phyloP scores from a whole-genome alignment of 2,113 vertebrate genomes.

The Callaeas wilsoni region DNA sequence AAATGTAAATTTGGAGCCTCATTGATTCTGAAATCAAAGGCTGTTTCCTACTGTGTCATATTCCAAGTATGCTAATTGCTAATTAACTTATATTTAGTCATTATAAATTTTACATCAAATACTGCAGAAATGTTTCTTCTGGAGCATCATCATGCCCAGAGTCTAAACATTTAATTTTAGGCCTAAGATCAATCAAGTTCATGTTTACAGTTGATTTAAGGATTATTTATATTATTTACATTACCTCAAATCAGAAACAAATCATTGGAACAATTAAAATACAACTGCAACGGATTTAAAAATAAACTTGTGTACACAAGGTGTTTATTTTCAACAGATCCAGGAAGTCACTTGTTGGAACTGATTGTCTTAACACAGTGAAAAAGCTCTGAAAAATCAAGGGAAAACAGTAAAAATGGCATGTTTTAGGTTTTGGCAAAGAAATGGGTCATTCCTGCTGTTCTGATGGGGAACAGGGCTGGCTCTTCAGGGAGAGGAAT shows the following conservation, averaged over 20 bases:
- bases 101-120: neutral
- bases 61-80: neutral
- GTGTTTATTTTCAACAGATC: neutral
- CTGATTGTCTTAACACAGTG: neutral
- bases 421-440: neutral
- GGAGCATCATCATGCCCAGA: neutral
- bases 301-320: neutral
- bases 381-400: neutral
- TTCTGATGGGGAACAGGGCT: accelerated
- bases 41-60: neutral
- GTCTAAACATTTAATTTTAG: neutral
- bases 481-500: neutral
- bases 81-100: neutral
- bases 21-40: neutral
- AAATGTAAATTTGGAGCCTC: neutral
- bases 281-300: neutral
- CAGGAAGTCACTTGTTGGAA: neutral
- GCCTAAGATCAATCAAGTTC: neutral
- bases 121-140: neutral
- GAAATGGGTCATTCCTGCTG: neutral
- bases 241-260: neutral
- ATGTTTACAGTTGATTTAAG: neutral
- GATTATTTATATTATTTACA: neutral
- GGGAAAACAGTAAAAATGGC: accelerated
- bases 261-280: neutral